phyloP scores from a whole-genome alignment of 2,797 vertebrate species.

The Cyclura pinguis region DNA sequence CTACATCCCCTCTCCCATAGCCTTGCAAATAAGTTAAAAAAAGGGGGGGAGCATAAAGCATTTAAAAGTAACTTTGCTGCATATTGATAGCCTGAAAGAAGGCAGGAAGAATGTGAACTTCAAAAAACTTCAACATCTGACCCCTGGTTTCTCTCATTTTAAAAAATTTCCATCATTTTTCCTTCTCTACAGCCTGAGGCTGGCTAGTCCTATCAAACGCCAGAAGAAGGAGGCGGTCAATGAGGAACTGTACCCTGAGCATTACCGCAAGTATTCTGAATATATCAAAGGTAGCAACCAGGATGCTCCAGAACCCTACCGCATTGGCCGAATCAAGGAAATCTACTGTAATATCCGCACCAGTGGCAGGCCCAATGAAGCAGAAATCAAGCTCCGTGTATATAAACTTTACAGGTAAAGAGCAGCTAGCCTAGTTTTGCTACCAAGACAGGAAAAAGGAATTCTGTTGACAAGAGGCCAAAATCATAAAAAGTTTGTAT shows the following conservation, averaged over 20 bases:
- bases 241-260: slow-evolving; percentile 94
- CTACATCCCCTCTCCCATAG: too few relatives aligned
- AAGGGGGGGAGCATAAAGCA: not conserved
- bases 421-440: not conserved
- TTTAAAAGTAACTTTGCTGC: not conserved
- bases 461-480: not conserved
- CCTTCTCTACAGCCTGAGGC: slow-evolving; percentile 82
- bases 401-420: slow-evolving; percentile 93
- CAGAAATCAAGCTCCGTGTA: slow-evolving; percentile 89
- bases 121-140: not conserved
- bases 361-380: slow-evolving; percentile 86
- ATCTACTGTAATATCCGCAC: slow-evolving; percentile 89
- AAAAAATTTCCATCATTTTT: not conserved
- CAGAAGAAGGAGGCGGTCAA: slow-evolving; percentile 92
- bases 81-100: not conserved
- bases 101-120: not conserved
- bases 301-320: slow-evolving; percentile 91
- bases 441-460: not conserved
- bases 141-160: too few relatives aligned
- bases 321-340: slow-evolving; percentile 91
- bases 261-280: slow-evolving; percentile 96
- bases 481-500: too few relatives aligned
- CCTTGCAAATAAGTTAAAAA: not conserved
- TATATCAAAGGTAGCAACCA: slow-evolving; percentile 98
- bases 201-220: slow-evolving; percentile 90